Percentiles rank a stretch among this genome's conserved stretches.
phyloP scores from a whole-genome alignment of 1,140 invertebrate genomes.

The Drosophila aff. region DNA sequence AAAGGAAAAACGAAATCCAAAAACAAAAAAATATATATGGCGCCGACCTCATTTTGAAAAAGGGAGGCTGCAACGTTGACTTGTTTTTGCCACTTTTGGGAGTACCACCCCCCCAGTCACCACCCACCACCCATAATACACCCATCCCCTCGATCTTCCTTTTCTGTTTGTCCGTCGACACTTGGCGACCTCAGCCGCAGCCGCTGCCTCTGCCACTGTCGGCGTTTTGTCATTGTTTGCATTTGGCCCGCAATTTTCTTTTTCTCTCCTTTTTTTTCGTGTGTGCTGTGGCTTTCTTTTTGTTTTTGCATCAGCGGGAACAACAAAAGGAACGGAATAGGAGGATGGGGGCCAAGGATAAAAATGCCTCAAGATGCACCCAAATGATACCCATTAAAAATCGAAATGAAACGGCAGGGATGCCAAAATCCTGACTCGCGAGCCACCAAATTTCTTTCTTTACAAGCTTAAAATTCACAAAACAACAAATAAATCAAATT shows the following conservation, averaged over 20 bases:
- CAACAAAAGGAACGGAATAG: not conserved
- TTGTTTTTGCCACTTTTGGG: constrained; percentile 75
- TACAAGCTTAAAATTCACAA: not conserved
- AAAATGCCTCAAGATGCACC: not conserved
- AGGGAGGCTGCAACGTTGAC: constrained; percentile 37
- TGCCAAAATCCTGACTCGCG: not conserved
- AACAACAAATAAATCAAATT: not conserved
- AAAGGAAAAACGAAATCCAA: constrained; percentile 45
- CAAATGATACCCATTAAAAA: constrained; percentile 13
- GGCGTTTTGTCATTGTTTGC: constrained; percentile 82
- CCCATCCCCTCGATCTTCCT: not conserved
- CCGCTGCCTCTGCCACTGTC: constrained; percentile 43
- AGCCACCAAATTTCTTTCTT: too few relatives aligned
- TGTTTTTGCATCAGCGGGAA: constrained; percentile 31
- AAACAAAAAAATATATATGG: constrained; percentile 69
- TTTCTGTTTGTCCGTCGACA: constrained; percentile 64
- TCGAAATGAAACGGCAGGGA: not conserved
- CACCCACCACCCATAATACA: not conserved
- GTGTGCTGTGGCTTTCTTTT: constrained; percentile 31
- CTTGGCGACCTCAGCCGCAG: constrained; percentile 63
- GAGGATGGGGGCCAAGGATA: constrained; percentile 10
- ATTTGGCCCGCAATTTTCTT: constrained; percentile 71
- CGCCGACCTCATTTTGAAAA: constrained; percentile 71
- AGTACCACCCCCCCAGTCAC: not conserved
- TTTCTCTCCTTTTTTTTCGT: constrained; percentile 49